Evolutionary conservation across 2,113 vertebrate genomes (phyloP).

Genomic region (Cryptomyrus ogoouensis): DNA sequence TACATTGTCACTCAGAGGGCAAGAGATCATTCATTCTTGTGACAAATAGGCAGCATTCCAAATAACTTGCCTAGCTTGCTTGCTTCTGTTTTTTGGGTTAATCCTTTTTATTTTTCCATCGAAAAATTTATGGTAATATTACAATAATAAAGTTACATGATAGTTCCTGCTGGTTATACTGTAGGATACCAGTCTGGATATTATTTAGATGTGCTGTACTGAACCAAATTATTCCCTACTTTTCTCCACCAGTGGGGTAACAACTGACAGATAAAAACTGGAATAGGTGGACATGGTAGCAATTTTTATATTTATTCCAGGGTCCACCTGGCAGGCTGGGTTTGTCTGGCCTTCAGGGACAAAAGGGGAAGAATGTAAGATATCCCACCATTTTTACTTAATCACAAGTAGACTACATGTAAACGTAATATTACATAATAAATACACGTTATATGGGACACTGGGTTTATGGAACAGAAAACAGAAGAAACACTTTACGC

Average conservation of each 20-base stretch:
- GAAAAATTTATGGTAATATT: not conserved
- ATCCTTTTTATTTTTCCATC: not conserved
- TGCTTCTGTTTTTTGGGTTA: not conserved
- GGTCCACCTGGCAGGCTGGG: slow-evolving; percentile 50
- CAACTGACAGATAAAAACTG: not conserved
- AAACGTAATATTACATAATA: not conserved
- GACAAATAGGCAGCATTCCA: not conserved
- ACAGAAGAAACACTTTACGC: not conserved
- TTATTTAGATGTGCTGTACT: not conserved
- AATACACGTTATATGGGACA: not conserved
- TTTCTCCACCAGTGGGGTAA: not conserved
- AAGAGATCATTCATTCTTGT: not conserved
- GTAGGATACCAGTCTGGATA: not conserved
- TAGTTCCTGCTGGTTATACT: not conserved
- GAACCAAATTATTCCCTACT: not conserved
- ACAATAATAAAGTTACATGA: not conserved
- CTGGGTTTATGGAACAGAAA: not conserved
- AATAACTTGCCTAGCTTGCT: not conserved
- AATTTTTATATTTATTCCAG: slow-evolving; percentile 35
- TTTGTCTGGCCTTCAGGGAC: slow-evolving; percentile 43
- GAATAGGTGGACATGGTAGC: not conserved
- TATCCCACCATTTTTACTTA: not conserved
- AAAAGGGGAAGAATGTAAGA: slow-evolving; percentile 47
- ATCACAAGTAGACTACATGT: not conserved
- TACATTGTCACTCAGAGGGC: not conserved